These are phyloP conservation scores for Knipowitschia caucasica DNA, from an alignment of 2,797 vertebrate genomes.

Conservation along the genomic window DNA sequence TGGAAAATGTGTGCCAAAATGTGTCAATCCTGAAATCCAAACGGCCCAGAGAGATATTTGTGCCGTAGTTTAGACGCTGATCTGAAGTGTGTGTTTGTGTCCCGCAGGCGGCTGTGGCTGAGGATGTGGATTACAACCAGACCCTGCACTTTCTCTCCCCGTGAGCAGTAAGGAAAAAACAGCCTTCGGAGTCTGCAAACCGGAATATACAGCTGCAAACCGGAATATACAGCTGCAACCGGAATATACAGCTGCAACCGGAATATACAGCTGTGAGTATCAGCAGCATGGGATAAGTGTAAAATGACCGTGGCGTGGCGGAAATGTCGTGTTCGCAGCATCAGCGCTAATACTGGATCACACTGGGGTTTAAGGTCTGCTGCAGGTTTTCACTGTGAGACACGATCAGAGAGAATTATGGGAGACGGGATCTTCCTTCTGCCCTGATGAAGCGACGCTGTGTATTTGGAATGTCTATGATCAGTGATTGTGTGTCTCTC, in stretches of 20 bases:
- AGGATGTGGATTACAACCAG: constrained; percentile 74
- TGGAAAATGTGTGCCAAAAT: too few relatives aligned
- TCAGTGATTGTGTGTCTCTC: too few relatives aligned
- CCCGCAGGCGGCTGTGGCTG: constrained; percentile 52
- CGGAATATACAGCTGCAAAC: constrained; percentile 25
- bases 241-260: too few relatives aligned
- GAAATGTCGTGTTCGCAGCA: constrained; percentile 2
- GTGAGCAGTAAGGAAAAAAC: constrained; percentile 50
- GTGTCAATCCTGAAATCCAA: neutral
- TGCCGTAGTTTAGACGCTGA: neutral
- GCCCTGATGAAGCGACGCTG: too few relatives aligned
- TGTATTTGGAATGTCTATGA: too few relatives aligned
- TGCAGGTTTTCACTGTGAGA: constrained; percentile 6
- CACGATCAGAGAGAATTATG: neutral
- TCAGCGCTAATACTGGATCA: constrained; percentile 3
- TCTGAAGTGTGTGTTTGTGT: constrained; percentile 1
- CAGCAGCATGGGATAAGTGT: constrained; percentile 17
- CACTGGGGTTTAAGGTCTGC: neutral
- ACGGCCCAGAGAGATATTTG: too few relatives aligned
- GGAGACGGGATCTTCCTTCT: too few relatives aligned
- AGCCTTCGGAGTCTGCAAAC: constrained; percentile 49
- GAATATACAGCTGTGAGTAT: constrained; percentile 60
- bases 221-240: too few relatives aligned
- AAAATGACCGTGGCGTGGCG: constrained; percentile 9
- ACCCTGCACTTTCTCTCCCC: constrained; percentile 38